Evolutionary conservation across 2,888 invertebrate genomes (phyloP).

Genomic region (Drosophila formosana): DNA sequence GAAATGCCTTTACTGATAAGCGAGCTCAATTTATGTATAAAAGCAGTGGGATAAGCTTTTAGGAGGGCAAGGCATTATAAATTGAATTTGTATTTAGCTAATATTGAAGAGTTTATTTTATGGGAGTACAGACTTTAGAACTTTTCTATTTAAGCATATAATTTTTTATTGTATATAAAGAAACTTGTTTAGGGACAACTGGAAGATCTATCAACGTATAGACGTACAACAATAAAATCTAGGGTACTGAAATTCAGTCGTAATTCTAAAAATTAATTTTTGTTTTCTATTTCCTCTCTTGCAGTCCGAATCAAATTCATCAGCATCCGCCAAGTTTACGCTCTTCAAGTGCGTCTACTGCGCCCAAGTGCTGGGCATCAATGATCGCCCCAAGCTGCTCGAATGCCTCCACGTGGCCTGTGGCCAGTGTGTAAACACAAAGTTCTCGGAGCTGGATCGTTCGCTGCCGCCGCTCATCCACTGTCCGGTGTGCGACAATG

Average conservation of each 20-base stretch:
- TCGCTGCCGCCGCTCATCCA: conserved; percentile 84
- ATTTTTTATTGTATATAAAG: too few relatives aligned
- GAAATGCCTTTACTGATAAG: conserved; percentile 16
- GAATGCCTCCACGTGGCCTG: conserved; percentile 96
- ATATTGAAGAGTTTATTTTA: too few relatives aligned
- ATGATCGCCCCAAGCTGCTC: conserved; percentile 91
- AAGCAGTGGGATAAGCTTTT: background rate
- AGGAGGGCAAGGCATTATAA: too few relatives aligned
- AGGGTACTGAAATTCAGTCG: too few relatives aligned
- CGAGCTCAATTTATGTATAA: too few relatives aligned
- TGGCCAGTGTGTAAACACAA: conserved; percentile 90
- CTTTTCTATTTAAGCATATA: too few relatives aligned
- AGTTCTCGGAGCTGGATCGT: conserved; percentile 86
- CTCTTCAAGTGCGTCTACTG: conserved; percentile 87
- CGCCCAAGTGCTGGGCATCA: conserved; percentile 86
- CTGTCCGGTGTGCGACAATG: conserved; percentile 91
- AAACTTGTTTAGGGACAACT: too few relatives aligned
- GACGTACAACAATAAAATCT: too few relatives aligned
- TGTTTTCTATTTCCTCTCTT: conserved; percentile 11
- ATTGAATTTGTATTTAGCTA: too few relatives aligned
- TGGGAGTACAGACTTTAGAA: too few relatives aligned
- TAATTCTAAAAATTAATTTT: too few relatives aligned
- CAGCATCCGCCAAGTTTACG: conserved; percentile 82
- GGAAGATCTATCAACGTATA: too few relatives aligned
- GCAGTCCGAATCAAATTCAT: conserved; percentile 83